These are phyloP conservation scores for Clarias macrocephalus DNA, from an alignment of 2,113 vertebrate genomes.

Conservation along the genomic window DNA sequence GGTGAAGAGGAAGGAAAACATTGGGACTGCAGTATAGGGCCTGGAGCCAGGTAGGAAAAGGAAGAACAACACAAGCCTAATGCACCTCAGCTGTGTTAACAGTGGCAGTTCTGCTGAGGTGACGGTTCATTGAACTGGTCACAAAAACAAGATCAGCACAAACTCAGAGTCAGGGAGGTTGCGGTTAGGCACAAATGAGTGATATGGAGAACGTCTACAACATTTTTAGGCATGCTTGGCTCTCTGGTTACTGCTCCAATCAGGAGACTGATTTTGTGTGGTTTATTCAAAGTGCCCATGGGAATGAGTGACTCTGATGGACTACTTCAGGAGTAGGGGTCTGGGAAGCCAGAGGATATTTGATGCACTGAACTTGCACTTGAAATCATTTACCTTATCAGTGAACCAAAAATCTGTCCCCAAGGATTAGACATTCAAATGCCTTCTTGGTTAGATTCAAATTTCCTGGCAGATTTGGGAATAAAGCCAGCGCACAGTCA, in stretches of 20 bases:
- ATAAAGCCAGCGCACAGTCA: conserved; percentile 65
- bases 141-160: conserved; percentile 68
- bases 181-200: conserved; percentile 31
- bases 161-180: conserved; percentile 48
- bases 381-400: conserved; percentile 57
- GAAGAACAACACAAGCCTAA: conserved; percentile 67
- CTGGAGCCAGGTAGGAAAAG: conserved; percentile 63
- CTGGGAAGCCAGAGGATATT: conserved; percentile 25
- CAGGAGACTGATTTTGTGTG: conserved; percentile 32
- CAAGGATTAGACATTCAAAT: conserved; percentile 59
- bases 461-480: conserved; percentile 59
- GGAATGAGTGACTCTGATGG: conserved; percentile 16
- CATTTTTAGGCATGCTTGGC: background rate
- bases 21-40: conserved; percentile 54
- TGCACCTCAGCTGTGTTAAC: conserved; percentile 76
- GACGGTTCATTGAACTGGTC: conserved; percentile 69
- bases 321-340: conserved; percentile 27
- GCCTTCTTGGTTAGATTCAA: conserved; percentile 60
- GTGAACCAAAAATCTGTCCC: conserved; percentile 59
- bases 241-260: conserved; percentile 41
- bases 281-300: conserved; percentile 37
- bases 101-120: conserved; percentile 61
- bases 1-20: conserved; percentile 52
- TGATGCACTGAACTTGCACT: conserved; percentile 44
- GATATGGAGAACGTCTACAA: conserved; percentile 20